A percentile compares a stretch with the other conserved stretches of the same genome.
Conservation (phyloP, 2,113 vertebrate species). For the Aepyceros melampus region DNA sequence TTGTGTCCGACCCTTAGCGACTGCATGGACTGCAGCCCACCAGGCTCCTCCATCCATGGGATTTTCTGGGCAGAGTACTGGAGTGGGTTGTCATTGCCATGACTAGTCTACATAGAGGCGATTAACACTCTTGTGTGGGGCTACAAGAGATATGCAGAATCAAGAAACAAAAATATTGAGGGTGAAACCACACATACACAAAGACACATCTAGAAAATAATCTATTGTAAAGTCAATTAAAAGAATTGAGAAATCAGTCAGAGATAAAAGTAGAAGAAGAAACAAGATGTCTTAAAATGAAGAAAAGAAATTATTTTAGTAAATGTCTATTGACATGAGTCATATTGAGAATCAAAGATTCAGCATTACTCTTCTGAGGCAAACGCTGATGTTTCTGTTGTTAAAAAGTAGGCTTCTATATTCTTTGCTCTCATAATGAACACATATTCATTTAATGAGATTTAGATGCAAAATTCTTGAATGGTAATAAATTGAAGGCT, state of each 20-base stretch:
- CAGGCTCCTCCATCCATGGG: too few relatives aligned
- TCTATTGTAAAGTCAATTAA: not conserved
- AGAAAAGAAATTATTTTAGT: not conserved
- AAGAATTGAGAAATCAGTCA: not conserved
- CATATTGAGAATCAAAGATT: not conserved
- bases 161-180: not conserved
- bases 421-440: not conserved
- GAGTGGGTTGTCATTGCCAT: not conserved
- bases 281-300: not conserved
- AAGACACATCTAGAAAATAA: not conserved
- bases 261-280: not conserved
- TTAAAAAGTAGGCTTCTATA: not conserved
- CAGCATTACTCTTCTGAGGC: not conserved
- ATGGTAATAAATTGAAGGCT: not conserved
- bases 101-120: not conserved
- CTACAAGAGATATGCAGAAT: not conserved
- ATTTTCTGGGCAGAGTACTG: too few relatives aligned
- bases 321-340: not conserved
- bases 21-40: too few relatives aligned
- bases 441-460: not conserved
- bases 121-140: too few relatives aligned
- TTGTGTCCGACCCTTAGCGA: accelerated
- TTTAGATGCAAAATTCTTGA: conserved; percentile 9
- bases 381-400: not conserved
- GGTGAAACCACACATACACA: not conserved